Base-by-base conservation (phyloP, 2,888 invertebrate genomes). In the Rambutsinella grinnellia region DNA sequence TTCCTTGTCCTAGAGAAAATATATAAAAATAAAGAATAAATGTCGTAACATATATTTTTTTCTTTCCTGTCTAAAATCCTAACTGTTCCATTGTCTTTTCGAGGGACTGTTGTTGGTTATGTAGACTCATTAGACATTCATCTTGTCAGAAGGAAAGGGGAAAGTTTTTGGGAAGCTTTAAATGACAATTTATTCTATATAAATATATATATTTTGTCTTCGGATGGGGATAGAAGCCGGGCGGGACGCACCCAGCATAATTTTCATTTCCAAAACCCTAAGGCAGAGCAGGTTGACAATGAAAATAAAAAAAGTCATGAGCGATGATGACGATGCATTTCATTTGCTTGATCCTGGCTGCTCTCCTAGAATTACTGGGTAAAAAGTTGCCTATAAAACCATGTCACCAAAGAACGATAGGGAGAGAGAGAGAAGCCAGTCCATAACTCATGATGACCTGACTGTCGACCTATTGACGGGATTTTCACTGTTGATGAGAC, bases 211-310 rank as follows among this genome's bases (percentile, higher is more conserved):
- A 17, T 21, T 60, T 44, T 46, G 44, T 60, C 46, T 49, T 62
- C 49, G 6, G 27, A 27, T 24, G 26, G 15, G 62, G 27, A 62
- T 27, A 24, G 21, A 27, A 15, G 60, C 27, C 60, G 60, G 61
- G 61, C 56, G 74, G 71, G 74, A 74, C 74, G 74, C 74, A 74
- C 74, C 74, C 74, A 74, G 67, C 67, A 67, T 74, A 65, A 70
- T 57, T 51, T 63, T 28, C 36, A 19, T 27, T n/a, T 2, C 27
- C 26, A 24, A 26, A 6, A 3, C 26, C 71, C 65, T 66, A 57
- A 21, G 74, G 65, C 61, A 49, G 46, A 66, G 53, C 66, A 66
- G 61, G 66, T 66, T 67, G 74, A 72, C 72, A 71, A 65, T 23
- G 51, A 51, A 51, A 60, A 60, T 53, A 60, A 58, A 60, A 27